These are phyloP conservation scores for Fragum sueziense DNA, from an alignment of 2,888 invertebrate genomes.

Conservation along the genomic window DNA sequence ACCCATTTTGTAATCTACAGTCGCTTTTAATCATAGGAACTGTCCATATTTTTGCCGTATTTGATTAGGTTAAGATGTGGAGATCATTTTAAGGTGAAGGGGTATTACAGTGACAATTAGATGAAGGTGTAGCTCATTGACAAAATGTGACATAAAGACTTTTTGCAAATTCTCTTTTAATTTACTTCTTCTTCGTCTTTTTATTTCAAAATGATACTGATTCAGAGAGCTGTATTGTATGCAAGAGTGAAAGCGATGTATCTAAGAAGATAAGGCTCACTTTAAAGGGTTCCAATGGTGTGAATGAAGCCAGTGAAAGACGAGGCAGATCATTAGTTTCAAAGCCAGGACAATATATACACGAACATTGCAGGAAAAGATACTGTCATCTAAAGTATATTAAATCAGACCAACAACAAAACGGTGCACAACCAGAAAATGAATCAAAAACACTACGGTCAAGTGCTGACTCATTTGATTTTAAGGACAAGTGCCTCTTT, in stretches of 20 bases:
- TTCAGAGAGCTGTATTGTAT: not conserved
- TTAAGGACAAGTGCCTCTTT: conserved; percentile 35
- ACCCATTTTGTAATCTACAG: too few species aligned
- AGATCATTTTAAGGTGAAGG: too few species aligned
- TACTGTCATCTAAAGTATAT: conserved; percentile 14
- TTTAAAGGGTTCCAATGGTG: conserved; percentile 2
- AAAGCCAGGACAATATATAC: conserved; percentile 19
- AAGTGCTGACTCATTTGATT: conserved; percentile 7
- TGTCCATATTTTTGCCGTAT: too few species aligned
- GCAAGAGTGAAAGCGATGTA: not conserved
- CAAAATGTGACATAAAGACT: too few species aligned
- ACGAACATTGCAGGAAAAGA: conserved; percentile 24
- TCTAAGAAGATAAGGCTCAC: not conserved
- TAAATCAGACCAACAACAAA: not conserved
- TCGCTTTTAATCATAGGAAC: too few species aligned
- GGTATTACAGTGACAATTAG: too few species aligned
- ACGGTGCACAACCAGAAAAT: not conserved
- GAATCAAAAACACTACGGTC: conserved; percentile 1
- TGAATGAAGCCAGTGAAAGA: conserved; percentile 4
- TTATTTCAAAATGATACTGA: not conserved
- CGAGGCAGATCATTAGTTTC: not conserved
- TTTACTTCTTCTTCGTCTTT: not conserved
- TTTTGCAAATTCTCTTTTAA: too few species aligned
- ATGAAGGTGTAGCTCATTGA: too few species aligned
- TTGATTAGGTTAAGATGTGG: too few species aligned